Base-by-base conservation (phyloP, 2,113 vertebrate species). In the Lophochroa leadbeateri region DNA sequence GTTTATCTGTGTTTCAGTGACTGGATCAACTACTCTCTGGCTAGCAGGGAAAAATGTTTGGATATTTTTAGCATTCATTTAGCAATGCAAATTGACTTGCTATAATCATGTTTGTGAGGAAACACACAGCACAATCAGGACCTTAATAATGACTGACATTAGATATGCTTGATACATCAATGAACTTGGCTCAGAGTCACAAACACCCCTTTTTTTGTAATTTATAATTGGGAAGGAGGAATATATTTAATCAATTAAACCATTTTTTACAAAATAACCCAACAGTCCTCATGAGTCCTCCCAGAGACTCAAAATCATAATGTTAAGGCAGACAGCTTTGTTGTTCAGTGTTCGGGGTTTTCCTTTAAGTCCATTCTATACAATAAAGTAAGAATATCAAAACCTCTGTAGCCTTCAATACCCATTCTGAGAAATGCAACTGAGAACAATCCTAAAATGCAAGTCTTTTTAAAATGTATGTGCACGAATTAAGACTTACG, bases 41-140 rank as follows among this genome's bases (percentile, higher is more conserved):
- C 60, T 87, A 13, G 53, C 71, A 81, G 60, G 52, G 31, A 52
- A 91, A 89, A 81, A 71, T 23, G 6, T 52, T 88, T 91, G 44
- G 53, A 49, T 95, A 83, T 78, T 97, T 93, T 96, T 93, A 94
- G 87, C 89, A 29, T 78, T 76, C 20, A 3, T 86, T 96, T 95
- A 95, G 84, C 60, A 82, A 92, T 94, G 87, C 67, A 96, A 96
- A 96, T 94, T 77, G 74, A 17, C 11, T 75, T 71, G 25, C 60
- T 91, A 39, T 94, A 95, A 96, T 91, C 8, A 3, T 77, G 78
- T 97, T 96, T 95, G 74, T 52, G 50, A 93, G 89, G 77, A 94
- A 96, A 92, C 79, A 95, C 67, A 70, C 2, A 4, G 53, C 77
- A 70, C 55, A 86, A 92, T 67, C 84, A 90, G 71, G 82, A 57